These are phyloP conservation scores for Eupristina koningsbergeri DNA, from an alignment of 1,140 invertebrate genomes.

Conservation along the genomic window DNA sequence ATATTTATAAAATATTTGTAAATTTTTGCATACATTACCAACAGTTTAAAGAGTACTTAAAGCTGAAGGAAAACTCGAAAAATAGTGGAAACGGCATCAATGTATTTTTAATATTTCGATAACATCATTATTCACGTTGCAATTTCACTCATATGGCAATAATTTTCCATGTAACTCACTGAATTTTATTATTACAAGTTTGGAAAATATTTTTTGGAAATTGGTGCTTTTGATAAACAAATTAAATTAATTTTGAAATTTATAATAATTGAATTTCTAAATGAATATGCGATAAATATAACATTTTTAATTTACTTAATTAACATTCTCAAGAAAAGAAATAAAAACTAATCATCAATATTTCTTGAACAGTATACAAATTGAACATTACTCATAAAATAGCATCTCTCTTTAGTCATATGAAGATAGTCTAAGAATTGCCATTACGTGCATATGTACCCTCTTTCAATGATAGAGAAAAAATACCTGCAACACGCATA, in stretches of 20 bases:
- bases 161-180: too few species aligned
- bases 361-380: neutral
- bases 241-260: too few species aligned
- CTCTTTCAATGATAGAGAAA: constrained; percentile 41
- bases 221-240: too few species aligned
- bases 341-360: neutral
- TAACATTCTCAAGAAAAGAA: too few species aligned
- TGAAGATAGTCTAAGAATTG: neutral
- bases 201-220: too few species aligned
- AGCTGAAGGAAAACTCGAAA: neutral
- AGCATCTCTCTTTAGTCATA: neutral
- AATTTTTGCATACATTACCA: neutral
- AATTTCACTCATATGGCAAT: neutral
- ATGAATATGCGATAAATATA: too few species aligned
- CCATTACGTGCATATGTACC: neutral
- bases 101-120: neutral
- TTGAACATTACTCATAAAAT: neutral
- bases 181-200: too few species aligned
- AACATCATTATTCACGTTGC: neutral
- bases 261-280: too few species aligned
- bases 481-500: neutral
- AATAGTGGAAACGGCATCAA: neutral
- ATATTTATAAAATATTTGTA: too few species aligned
- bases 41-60: neutral
- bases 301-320: too few species aligned